A percentile compares a stretch with the other conserved stretches of the same genome.
phyloP scores from a whole-genome alignment of 2,113 vertebrate species.

The Halichoerus grypus region DNA sequence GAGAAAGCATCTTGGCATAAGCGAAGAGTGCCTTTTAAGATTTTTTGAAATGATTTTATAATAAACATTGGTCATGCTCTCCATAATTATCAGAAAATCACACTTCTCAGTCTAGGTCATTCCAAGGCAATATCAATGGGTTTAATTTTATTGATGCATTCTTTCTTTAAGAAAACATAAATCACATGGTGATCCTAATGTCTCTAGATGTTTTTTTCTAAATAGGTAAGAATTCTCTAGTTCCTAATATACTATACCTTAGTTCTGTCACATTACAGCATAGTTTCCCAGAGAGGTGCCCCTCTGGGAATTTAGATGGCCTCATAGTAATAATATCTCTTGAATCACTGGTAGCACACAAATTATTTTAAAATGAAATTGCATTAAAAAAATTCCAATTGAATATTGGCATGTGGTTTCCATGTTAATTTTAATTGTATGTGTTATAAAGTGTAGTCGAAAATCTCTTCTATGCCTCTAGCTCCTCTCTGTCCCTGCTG shows the following conservation, averaged over 20 bases:
- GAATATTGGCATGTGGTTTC: background rate
- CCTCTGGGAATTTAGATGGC: background rate
- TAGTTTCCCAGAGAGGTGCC: background rate
- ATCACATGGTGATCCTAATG: background rate
- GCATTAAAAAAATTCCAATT: background rate
- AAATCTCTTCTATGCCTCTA: background rate
- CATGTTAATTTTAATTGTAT: constrained; percentile 46
- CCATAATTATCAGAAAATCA: constrained; percentile 22
- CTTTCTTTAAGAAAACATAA: constrained; percentile 53
- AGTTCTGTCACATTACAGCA: background rate
- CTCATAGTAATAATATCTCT: background rate
- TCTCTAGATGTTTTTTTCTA: background rate
- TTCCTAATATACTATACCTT: background rate
- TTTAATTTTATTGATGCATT: background rate
- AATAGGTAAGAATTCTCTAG: background rate
- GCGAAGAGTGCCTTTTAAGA: background rate
- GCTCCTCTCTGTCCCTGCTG: background rate
- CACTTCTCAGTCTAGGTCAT: background rate
- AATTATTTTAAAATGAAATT: constrained; percentile 48
- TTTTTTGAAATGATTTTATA: constrained; percentile 1
- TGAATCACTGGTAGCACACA: background rate
- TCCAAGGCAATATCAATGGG: background rate
- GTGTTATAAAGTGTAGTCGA: background rate
- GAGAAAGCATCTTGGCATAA: background rate
- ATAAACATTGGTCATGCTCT: background rate